A percentile compares a stretch with the other conserved stretches of the same genome.
Conservation (phyloP, 2,888 invertebrate species). For the Nephrotoma appendiculata region DNA sequence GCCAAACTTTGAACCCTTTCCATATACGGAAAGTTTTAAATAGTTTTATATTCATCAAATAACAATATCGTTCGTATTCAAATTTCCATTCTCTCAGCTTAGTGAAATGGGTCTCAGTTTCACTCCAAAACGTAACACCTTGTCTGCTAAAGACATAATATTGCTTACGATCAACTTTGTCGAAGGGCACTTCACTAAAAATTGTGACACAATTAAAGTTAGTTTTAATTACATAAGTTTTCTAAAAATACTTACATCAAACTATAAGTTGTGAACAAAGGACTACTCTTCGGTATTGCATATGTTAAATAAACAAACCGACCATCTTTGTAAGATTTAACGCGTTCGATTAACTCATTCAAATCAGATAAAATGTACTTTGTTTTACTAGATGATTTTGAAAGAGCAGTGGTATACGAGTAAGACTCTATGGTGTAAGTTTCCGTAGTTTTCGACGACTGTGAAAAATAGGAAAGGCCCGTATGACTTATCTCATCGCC, state of each 20-base stretch:
- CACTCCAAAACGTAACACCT: conserved; percentile 64
- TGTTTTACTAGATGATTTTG: neutral
- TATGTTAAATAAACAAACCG: conserved; percentile 66
- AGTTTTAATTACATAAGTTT: neutral
- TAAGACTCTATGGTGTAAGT: neutral
- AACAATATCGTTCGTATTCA: conserved; percentile 65
- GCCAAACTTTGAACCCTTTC: conserved; percentile 74
- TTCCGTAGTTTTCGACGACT: neutral
- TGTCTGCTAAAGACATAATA: conserved; percentile 68
- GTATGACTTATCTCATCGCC: neutral
- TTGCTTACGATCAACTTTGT: conserved; percentile 50
- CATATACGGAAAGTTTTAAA: conserved; percentile 54
- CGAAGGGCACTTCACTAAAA: conserved; percentile 56
- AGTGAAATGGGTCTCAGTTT: conserved; percentile 63
- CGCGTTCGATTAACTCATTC: neutral
- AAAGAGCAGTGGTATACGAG: neutral
- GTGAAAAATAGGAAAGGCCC: neutral
- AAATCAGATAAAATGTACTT: neutral
- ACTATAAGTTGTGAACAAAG: conserved; percentile 60
- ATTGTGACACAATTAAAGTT: neutral
- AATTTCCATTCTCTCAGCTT: conserved; percentile 65
- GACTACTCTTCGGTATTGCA: conserved; percentile 54
- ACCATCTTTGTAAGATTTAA: conserved; percentile 40
- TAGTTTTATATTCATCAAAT: conserved; percentile 57
- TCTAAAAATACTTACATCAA: conserved; percentile 39